Base-by-base conservation (phyloP, 2,888 invertebrate genomes). In the Opisthograptis luteolata region DNA sequence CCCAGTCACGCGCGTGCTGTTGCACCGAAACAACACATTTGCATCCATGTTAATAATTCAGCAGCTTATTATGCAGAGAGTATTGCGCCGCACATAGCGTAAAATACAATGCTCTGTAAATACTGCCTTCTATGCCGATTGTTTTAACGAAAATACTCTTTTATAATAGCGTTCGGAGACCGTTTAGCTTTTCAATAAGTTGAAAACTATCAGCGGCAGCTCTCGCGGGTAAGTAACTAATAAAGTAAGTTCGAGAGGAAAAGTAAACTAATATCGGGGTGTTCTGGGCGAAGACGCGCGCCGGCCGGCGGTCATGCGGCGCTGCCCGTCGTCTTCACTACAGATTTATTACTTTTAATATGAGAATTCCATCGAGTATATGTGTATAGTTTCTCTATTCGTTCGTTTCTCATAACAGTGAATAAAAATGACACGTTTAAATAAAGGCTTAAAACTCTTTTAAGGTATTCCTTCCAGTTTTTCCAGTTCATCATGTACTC, bases 201-300 rank as follows among this genome's bases (percentile, higher is more conserved):
- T 79, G 81, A 77, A 81, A 87, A 86, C 81, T 87, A 87, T 85
- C 80, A 79, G 70, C 70, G 77, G 74, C 78, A 76, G 79, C 78
- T 81, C 77, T 79, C 73, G 73, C 76, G 79, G 80, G 65, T 81
- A 73, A 84, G 79, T 87, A 88, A 85, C 85, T 88, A 88, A 88
- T 90, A 89, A 87, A 86, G 84, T 86, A 87, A 90, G 84, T 88
- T 89, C 77, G 80, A 88, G 88, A 84, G 84, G 83, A 86, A 89
- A 91, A 91, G 91, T 89, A 91, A 91, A 91, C 91, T 91, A 91
- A 91, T 91, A 91, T 89, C 90, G 84, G 84, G 68, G 77, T 82
- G 81, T 81, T 77, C 76, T 73, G 77, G 67, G 66, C 74, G 80
- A 73, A 71, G 73, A 70, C 72, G 73, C 57, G 62, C 58, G 62